Evolutionary conservation across 2,888 invertebrate genomes (phyloP), one percentile per base, ranked within the genome.

Genomic region (Teleogryllus oceanicus): DNA sequence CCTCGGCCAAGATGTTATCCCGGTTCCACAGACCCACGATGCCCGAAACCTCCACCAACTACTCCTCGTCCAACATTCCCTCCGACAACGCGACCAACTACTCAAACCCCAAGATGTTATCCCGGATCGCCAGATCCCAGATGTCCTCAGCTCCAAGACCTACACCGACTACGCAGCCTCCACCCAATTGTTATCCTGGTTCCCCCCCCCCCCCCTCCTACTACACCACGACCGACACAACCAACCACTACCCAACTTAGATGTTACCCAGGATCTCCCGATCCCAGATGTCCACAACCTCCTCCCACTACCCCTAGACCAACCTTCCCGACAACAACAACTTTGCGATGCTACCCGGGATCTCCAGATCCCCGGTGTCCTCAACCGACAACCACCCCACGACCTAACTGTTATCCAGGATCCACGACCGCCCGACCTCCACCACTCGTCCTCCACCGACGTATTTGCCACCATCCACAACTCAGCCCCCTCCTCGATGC

Each of bases 281-380:
- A 84, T 82, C 84, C 84, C 4, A 77, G 84, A 74, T 84, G 84
- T 81, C 83, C 85, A 20, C 81, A 86, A 89, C 88, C 85, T 88
- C 75, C 82, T 20, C 81, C 83, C 75, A 82, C 80, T 74, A 78
- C 83, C 78, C 79, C 84, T 49, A 81, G 86, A 83, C 80, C 86
- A 83, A 74, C 50, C 18, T 80, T 62, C 37, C 80, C 75, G 13
- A 16, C 78, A 50, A 79, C 50, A 49, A 77, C 78, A 3, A 78
- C 79, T 78, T 21, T 76, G 2, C 13, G 74, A 16, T 80, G 80
- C 21, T 82, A 78, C 76, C 81, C 82, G n/a, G 81, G 81, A 18
- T 79, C 81, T 16, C 24, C 78, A 5, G 84, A 84, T 81, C 82
- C 84, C 0, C 80, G 83, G 24, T 84, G 84, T 80, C 85, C 85